These are phyloP conservation scores for Thymallus thymallus DNA, from an alignment of 2,113 vertebrate genomes.

Conservation along the genomic window DNA sequence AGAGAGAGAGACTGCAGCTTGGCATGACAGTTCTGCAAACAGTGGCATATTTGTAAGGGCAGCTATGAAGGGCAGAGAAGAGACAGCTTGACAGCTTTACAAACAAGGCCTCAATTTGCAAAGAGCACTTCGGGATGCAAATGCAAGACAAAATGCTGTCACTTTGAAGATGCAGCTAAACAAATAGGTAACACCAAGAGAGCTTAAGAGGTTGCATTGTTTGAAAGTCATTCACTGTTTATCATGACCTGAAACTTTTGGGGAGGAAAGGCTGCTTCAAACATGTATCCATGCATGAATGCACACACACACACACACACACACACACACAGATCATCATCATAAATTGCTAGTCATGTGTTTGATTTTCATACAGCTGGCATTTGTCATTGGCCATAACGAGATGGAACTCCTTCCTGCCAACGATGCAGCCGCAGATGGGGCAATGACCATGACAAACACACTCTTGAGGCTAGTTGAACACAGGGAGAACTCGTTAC, in stretches of 20 bases:
- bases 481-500: no score
- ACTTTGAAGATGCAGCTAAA: neutral
- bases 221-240: neutral
- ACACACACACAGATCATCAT: conserved; percentile 2
- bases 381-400: conserved; percentile 26
- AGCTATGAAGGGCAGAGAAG: conserved; percentile 22
- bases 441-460: conserved; percentile 9
- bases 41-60: conserved; percentile 31
- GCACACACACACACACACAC: no score
- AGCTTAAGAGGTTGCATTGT: neutral
- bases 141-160: conserved; percentile 17
- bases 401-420: conserved; percentile 31
- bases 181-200: neutral
- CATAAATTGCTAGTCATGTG: conserved; percentile 39
- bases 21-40: conserved; percentile 48
- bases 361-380: conserved; percentile 30
- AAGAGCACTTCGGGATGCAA: conserved; percentile 28
- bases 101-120: conserved; percentile 38
- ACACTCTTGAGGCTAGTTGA: conserved; percentile 17
- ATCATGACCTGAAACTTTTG: neutral
- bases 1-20: conserved; percentile 22
- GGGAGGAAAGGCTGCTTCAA: neutral
- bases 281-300: neutral
- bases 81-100: conserved; percentile 37
- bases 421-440: conserved; percentile 5